Conservation (phyloP, 1,140 invertebrate genomes). For the Drosophila repletoides region DNA sequence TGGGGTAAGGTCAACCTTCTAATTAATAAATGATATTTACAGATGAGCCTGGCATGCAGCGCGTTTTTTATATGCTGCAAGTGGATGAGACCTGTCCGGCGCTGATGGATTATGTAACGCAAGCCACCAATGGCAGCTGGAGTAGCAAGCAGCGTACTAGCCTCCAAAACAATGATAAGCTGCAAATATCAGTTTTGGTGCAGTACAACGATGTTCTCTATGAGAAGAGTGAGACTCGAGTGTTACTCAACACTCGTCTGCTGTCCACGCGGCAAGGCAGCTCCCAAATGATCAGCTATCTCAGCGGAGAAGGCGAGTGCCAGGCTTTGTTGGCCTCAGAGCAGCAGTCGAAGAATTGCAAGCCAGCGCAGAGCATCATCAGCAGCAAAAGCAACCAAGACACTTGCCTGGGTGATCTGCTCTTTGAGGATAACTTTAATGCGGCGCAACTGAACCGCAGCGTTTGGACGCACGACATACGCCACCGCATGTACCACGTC, state of each 20-base stretch:
- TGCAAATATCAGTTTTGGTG: slow-evolving; percentile 53
- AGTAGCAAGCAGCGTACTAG: slow-evolving; percentile 29
- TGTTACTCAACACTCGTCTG: slow-evolving; percentile 52
- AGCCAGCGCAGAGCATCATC: slow-evolving; percentile 32
- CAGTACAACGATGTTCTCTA: slow-evolving; percentile 58
- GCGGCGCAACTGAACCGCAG: slow-evolving; percentile 36
- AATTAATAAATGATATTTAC: not conserved
- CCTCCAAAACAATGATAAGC: slow-evolving; percentile 60
- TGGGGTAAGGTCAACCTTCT: not conserved
- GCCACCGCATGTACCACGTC: slow-evolving; percentile 58
- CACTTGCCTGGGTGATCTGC: slow-evolving; percentile 54
- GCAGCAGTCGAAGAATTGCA: slow-evolving; percentile 30
- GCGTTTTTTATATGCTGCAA: slow-evolving; percentile 63
- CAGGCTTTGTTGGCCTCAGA: slow-evolving; percentile 9
- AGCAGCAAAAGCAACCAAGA: slow-evolving; percentile 5
- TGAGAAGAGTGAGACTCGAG: slow-evolving; percentile 57
- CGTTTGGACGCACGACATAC: slow-evolving; percentile 65
- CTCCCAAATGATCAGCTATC: slow-evolving; percentile 19
- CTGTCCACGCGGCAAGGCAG: slow-evolving; percentile 33
- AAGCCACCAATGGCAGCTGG: slow-evolving; percentile 48
- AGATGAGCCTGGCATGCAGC: slow-evolving; percentile 58
- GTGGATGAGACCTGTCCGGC: slow-evolving; percentile 56
- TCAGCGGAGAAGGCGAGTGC: slow-evolving; percentile 24
- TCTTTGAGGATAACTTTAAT: slow-evolving; percentile 67
- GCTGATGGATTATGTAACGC: slow-evolving; percentile 62